These are phyloP conservation scores for Pachyseris speciosa DNA, from an alignment of 64 coral and sea anemone species.

Conservation along the genomic window DNA sequence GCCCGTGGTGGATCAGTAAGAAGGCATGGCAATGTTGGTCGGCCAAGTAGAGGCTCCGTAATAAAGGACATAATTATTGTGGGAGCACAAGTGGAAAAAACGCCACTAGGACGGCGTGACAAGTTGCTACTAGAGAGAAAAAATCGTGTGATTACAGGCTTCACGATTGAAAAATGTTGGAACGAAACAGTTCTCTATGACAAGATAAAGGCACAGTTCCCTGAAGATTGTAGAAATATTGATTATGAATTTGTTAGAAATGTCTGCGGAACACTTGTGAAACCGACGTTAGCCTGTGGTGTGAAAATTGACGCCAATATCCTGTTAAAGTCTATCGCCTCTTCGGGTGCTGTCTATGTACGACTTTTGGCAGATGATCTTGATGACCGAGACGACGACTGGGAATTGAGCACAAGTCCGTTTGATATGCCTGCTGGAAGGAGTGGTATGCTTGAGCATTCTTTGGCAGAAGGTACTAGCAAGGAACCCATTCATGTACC, in stretches of 20 bases:
- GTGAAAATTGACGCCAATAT: conserved; percentile 42
- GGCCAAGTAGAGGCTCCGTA: conserved; percentile 7
- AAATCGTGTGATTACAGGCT: conserved; percentile 50
- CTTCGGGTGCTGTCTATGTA: conserved; percentile 5
- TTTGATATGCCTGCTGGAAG: conserved; percentile 24
- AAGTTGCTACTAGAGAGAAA: conserved; percentile 39
- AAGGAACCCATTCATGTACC: background rate
- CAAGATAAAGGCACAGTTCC: conserved; percentile 74
- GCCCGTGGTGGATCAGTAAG: background rate
- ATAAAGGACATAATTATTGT: conserved; percentile 64
- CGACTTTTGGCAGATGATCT: conserved; percentile 51
- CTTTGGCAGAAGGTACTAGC: background rate
- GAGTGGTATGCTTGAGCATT: background rate
- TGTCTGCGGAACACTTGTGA: background rate
- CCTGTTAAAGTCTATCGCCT: conserved; percentile 34
- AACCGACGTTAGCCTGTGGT: conserved; percentile 16
- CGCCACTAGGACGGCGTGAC: conserved; percentile 36
- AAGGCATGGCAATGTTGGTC: conserved; percentile 17
- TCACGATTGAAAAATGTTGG: conserved; percentile 66
- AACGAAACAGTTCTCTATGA: conserved; percentile 54
- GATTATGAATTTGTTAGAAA: conserved; percentile 69
- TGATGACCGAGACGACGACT: conserved; percentile 56
- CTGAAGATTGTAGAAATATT: conserved; percentile 51
- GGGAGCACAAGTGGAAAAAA: conserved; percentile 47
- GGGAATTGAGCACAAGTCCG: conserved; percentile 31